phyloP scores from a whole-genome alignment of 2,888 invertebrate species.

The Eupsilia transversa region DNA sequence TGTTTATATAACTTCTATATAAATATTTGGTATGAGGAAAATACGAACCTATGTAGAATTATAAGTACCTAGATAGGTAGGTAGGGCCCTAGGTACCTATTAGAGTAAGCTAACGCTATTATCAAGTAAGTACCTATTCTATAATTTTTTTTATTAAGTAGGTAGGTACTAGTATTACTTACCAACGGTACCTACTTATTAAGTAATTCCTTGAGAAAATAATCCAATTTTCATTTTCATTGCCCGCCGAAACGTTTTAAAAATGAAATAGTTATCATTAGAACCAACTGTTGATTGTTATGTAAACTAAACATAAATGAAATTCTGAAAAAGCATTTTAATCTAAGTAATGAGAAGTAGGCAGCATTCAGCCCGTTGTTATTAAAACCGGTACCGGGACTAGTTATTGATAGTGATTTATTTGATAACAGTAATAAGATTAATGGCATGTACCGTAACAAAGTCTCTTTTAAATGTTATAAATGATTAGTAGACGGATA shows the following conservation, averaged over 20 bases:
- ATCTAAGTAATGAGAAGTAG: neutral
- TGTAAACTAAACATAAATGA: neutral
- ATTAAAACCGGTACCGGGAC: conserved; percentile 12
- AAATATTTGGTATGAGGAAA: conserved; percentile 14
- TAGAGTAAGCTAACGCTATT: neutral
- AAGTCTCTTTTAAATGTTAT: conserved; percentile 10
- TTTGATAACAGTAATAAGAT: conserved; percentile 49
- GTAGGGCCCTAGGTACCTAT: neutral
- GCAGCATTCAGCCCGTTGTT: neutral
- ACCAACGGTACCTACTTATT: too few species aligned
- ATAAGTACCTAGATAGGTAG: too few species aligned
- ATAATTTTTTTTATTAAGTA: neutral
- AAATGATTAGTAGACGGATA: neutral
- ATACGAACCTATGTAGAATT: neutral
- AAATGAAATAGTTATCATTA: neutral
- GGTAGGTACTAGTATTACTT: too few species aligned
- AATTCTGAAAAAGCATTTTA: conserved; percentile 11
- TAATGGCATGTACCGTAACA: conserved; percentile 34
- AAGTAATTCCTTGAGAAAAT: neutral
- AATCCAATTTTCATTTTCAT: neutral
- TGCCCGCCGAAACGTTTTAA: neutral
- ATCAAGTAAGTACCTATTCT: neutral
- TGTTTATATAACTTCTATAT: neutral
- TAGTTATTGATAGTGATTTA: conserved; percentile 23
- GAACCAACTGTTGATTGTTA: neutral